A percentile compares a stretch with the other conserved stretches of the same genome.
These are phyloP conservation scores for Orthosia gothica DNA, from an alignment of 2,888 invertebrate species.

Conservation along the genomic window DNA sequence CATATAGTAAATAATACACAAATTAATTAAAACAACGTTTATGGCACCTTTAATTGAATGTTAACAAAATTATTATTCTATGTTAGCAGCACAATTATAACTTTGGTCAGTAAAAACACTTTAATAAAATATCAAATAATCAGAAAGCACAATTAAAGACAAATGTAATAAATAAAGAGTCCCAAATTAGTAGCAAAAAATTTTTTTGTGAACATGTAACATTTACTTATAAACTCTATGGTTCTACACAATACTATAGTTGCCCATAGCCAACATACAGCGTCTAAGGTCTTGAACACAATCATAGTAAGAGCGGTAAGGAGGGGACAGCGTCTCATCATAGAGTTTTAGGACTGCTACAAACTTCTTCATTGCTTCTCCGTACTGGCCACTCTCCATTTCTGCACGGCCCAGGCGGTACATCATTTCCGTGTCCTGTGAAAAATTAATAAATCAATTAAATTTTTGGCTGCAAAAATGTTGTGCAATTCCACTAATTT, in stretches of 20 bases:
- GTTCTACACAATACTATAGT: conserved; percentile 83
- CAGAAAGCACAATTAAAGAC: conserved; percentile 12
- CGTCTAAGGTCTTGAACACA: conserved; percentile 94
- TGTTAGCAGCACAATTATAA: conserved; percentile 38
- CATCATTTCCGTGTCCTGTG: conserved; percentile 94
- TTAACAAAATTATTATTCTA: conserved; percentile 18
- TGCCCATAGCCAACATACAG: conserved; percentile 93
- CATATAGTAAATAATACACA: too few species aligned
- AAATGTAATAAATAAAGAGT: conserved; percentile 29
- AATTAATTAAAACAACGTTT: conserved; percentile 21
- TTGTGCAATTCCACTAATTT: neutral
- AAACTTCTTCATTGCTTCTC: conserved; percentile 93
- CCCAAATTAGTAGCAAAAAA: neutral
- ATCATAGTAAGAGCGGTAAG: conserved; percentile 94
- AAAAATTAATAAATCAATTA: neutral
- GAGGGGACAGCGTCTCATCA: conserved; percentile 93
- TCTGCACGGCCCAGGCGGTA: conserved; percentile 92
- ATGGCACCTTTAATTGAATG: conserved; percentile 10
- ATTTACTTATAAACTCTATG: neutral
- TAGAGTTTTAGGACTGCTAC: conserved; percentile 93
- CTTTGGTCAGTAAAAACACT: conserved; percentile 34
- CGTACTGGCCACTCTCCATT: conserved; percentile 92
- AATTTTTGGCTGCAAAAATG: neutral
- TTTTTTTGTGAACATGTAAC: neutral
- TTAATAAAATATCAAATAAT: conserved; percentile 6